phyloP scores from a whole-genome alignment of 2,113 vertebrate species.

The Sylvietta virens region DNA sequence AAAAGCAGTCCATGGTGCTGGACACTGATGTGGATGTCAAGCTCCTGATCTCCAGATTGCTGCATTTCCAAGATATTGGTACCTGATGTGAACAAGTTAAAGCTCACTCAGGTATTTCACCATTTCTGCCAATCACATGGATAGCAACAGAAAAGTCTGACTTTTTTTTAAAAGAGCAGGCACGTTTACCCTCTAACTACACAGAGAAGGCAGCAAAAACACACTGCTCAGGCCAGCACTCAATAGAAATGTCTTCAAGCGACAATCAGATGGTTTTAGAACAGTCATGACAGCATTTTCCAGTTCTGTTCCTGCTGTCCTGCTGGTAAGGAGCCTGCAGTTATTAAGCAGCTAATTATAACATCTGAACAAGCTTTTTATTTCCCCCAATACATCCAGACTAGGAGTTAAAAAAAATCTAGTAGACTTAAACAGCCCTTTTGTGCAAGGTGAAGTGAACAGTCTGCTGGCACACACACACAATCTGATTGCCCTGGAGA shows the following conservation, averaged over 20 bases:
- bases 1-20: neutral
- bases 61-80: neutral
- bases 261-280: neutral
- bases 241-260: neutral
- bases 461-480: neutral
- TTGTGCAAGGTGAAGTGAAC: neutral
- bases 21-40: neutral
- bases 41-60: neutral
- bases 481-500: neutral
- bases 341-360: neutral
- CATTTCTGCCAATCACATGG: neutral
- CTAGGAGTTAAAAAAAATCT: neutral
- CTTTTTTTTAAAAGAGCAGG: neutral
- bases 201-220: neutral
- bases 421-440: neutral
- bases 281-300: neutral
- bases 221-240: neutral
- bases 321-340: neutral
- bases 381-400: neutral
- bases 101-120: neutral
- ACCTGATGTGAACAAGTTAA: neutral
- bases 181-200: neutral
- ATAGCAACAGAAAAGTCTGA: neutral
- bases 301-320: neutral
- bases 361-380: neutral